Evolutionary conservation across 2,888 invertebrate species (phyloP).

Genomic region (Yponomeuta cagnagella): DNA sequence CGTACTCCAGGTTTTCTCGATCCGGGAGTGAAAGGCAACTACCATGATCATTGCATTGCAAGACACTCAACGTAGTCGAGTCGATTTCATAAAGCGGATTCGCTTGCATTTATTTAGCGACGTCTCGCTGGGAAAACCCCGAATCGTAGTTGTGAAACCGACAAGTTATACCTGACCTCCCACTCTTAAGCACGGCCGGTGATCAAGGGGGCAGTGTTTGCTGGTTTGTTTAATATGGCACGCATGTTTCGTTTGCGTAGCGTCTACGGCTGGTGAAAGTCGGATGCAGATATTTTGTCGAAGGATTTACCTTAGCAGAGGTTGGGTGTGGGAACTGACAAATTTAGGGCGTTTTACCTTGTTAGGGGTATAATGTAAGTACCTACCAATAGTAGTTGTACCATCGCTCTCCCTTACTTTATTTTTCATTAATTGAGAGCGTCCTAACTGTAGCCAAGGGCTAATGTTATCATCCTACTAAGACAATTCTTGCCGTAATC

Average conservation of each 20-base stretch:
- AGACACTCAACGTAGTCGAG: no score
- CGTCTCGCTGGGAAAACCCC: background rate
- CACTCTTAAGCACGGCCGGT: background rate
- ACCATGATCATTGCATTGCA: background rate
- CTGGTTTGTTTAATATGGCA: background rate
- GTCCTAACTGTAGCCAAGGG: no score
- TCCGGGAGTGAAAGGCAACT: background rate
- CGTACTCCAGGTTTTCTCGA: background rate
- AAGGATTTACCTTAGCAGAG: background rate
- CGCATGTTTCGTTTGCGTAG: background rate
- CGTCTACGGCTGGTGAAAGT: background rate
- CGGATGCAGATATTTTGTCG: background rate
- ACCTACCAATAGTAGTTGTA: no score
- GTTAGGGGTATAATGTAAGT: no score
- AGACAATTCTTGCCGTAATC: no score
- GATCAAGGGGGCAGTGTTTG: background rate
- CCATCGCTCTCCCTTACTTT: no score
- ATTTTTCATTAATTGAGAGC: no score
- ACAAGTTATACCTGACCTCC: background rate
- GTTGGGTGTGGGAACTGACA: no score
- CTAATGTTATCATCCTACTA: no score
- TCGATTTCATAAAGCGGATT: constrained; percentile 2
- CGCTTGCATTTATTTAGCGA: background rate
- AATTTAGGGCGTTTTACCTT: no score
- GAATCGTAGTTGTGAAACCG: background rate